These are phyloP conservation scores for Cochlearius cochlearius DNA, from an alignment of 2,113 vertebrate genomes.

Conservation along the genomic window DNA sequence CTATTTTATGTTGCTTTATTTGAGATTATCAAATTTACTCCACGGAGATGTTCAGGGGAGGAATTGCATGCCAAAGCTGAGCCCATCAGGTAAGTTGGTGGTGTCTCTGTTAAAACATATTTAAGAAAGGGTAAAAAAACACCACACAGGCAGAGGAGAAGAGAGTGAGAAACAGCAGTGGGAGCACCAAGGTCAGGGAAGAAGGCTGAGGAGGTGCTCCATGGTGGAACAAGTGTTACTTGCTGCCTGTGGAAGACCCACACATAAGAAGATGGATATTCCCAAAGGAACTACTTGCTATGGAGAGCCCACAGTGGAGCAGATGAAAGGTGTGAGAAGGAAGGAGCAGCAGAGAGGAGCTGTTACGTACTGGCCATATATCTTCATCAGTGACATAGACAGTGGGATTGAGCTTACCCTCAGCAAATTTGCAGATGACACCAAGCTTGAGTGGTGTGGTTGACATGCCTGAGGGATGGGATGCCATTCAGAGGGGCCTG, in stretches of 20 bases:
- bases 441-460: background rate
- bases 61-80: background rate
- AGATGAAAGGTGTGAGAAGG: background rate
- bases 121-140: background rate
- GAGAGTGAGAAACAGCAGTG: background rate
- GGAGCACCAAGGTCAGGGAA: background rate
- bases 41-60: background rate
- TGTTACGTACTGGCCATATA: background rate
- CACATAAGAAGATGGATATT: background rate
- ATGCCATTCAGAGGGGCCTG: background rate
- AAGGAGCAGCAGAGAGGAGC: background rate
- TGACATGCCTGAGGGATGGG: background rate
- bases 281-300: background rate
- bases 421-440: background rate
- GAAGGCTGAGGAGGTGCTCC: background rate
- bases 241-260: background rate
- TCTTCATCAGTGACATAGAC: background rate
- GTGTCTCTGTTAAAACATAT: background rate
- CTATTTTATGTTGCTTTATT: background rate
- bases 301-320: background rate
- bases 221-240: background rate
- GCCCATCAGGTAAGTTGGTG: background rate
- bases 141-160: background rate
- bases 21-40: background rate
- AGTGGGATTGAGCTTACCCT: background rate